phyloP scores from a whole-genome alignment of 2,113 vertebrate species.

The Eubucco bourcierii region DNA sequence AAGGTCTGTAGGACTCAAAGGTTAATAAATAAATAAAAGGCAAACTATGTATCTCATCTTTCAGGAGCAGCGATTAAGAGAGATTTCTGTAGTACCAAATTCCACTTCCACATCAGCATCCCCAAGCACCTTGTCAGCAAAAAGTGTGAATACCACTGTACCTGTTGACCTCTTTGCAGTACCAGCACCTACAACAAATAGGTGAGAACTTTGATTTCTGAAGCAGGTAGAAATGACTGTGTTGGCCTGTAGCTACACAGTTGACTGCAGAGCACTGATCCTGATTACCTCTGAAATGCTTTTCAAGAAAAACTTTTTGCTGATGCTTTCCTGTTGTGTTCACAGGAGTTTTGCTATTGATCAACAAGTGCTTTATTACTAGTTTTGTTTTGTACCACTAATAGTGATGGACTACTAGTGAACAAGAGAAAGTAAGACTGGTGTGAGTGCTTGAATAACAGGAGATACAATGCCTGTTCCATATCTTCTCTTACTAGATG shows the following conservation, averaged over 20 bases:
- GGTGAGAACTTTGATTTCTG: conserved; percentile 68
- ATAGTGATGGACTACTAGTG: background rate
- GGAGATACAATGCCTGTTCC: background rate
- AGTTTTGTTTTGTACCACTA: background rate
- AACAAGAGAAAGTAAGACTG: background rate
- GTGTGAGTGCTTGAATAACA: rapidly evolving
- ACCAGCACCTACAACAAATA: conserved; percentile 84
- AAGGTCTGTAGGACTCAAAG: background rate
- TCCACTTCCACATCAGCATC: conserved; percentile 81
- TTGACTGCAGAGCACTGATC: background rate
- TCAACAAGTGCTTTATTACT: background rate
- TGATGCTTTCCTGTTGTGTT: background rate
- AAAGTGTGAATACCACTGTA: conserved; percentile 82
- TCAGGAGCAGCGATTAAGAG: conserved; percentile 86
- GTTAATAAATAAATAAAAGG: background rate
- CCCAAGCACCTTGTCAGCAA: conserved; percentile 88
- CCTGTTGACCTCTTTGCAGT: conserved; percentile 85
- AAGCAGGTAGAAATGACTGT: background rate
- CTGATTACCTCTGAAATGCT: background rate
- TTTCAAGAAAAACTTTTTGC: background rate
- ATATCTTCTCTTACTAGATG: background rate
- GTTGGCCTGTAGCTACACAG: background rate
- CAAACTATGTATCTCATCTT: background rate
- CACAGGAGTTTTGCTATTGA: background rate
- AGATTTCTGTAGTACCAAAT: conserved; percentile 83